A percentile compares a stretch with the other conserved stretches of the same genome.
These are phyloP conservation scores for Serripes groenlandicus DNA, from an alignment of 2,888 invertebrate species.

Conservation along the genomic window DNA sequence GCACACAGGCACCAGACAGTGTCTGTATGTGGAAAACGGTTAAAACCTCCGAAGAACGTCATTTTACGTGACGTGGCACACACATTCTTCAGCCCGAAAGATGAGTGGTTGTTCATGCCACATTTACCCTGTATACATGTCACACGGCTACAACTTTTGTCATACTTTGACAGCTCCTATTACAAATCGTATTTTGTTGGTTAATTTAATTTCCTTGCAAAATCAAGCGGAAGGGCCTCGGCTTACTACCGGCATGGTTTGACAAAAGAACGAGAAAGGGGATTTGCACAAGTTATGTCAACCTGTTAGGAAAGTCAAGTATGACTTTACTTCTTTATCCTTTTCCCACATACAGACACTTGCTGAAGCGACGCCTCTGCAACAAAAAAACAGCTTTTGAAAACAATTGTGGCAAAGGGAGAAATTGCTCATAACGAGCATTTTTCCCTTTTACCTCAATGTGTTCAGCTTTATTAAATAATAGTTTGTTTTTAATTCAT, in stretches of 20 bases:
- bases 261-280: too few species aligned
- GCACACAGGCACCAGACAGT: too few species aligned
- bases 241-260: too few species aligned
- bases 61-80: not conserved
- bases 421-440: not conserved
- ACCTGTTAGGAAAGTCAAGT: too few species aligned
- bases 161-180: constrained; percentile 9
- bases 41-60: too few species aligned
- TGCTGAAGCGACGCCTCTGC: too few species aligned
- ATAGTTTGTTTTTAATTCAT: too few species aligned
- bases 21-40: too few species aligned
- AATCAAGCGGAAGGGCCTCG: constrained; percentile 26
- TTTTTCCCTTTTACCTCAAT: not conserved
- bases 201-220: constrained; percentile 27
- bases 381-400: not conserved
- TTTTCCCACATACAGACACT: too few species aligned
- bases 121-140: constrained; percentile 6
- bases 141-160: not conserved
- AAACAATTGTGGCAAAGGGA: not conserved
- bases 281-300: too few species aligned
- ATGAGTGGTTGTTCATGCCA: not conserved
- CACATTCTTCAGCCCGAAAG: not conserved
- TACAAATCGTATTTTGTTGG: constrained; percentile 11
- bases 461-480: too few species aligned
- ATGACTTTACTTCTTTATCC: too few species aligned